phyloP scores from a whole-genome alignment of 2,888 invertebrate genomes.

The Uloborus plumipes region DNA sequence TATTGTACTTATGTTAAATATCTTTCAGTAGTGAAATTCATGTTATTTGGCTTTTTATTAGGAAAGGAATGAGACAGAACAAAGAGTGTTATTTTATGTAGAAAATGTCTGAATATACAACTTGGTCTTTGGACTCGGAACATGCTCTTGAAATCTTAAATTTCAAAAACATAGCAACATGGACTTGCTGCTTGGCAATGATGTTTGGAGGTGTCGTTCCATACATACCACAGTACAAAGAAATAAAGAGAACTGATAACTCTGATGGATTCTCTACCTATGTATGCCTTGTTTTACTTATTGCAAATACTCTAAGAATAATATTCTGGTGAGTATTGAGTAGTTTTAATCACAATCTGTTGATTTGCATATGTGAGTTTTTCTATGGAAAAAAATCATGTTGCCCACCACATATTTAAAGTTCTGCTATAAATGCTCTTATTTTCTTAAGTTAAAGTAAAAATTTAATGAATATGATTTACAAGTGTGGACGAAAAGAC shows the following conservation, averaged over 20 bases:
- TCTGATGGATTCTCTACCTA: constrained; percentile 97
- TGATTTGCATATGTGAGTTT: no score
- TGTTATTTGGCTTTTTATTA: no score
- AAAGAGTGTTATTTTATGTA: no score
- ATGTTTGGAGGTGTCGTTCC: constrained; percentile 95
- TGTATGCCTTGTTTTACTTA: constrained; percentile 93
- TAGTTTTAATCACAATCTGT: not conserved
- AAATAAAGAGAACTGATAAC: constrained; percentile 91
- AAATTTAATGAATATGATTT: no score
- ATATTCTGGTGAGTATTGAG: constrained; percentile 89
- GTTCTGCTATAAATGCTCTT: no score
- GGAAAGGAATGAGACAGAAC: no score
- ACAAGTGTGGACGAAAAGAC: no score
- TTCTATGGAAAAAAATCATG: no score
- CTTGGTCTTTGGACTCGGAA: constrained; percentile 21
- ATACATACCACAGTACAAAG: constrained; percentile 92
- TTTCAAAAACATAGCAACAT: constrained; percentile 63
- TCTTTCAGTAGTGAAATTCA: no score
- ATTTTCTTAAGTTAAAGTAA: no score
- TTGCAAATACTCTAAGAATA: constrained; percentile 96
- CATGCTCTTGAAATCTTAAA: constrained; percentile 18
- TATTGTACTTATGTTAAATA: no score
- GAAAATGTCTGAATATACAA: constrained; percentile 19
- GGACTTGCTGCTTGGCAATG: constrained; percentile 78
- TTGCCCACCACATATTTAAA: no score